Percentiles rank a stretch among this genome's conserved stretches.
phyloP scores from a whole-genome alignment of 2,888 invertebrate genomes.

The Bembecia ichneumoniformis region DNA sequence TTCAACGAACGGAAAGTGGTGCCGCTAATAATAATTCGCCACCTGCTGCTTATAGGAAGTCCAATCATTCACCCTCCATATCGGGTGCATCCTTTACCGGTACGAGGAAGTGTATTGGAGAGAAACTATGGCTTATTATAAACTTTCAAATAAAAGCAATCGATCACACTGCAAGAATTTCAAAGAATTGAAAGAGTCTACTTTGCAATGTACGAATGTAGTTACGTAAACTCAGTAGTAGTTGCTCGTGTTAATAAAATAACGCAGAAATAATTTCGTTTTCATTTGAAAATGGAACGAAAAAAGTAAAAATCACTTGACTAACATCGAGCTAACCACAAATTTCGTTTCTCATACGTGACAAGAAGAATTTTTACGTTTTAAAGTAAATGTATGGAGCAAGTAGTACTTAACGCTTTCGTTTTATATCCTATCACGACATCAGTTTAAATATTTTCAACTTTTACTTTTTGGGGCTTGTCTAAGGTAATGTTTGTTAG shows the following conservation, averaged over 20 bases:
- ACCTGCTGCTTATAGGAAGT: conserved; percentile 54
- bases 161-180: not conserved
- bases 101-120: conserved; percentile 18
- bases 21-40: conserved; percentile 58
- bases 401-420: conserved; percentile 27
- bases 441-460: conserved; percentile 26
- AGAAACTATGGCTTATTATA: conserved; percentile 8
- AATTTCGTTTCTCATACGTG: conserved; percentile 28
- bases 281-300: not conserved
- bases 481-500: conserved; percentile 15
- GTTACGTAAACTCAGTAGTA: too few relatives aligned
- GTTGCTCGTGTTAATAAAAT: too few relatives aligned
- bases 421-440: conserved; percentile 21
- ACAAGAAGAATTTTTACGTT: conserved; percentile 28
- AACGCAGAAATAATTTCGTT: too few relatives aligned
- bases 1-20: conserved; percentile 65
- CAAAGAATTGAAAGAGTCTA: too few relatives aligned
- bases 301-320: conserved; percentile 23
- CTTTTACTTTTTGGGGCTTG: conserved; percentile 50
- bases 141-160: conserved; percentile 1
- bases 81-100: conserved; percentile 29
- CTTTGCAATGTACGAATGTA: too few relatives aligned
- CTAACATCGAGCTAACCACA: conserved; percentile 26
- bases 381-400: not conserved
- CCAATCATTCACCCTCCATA: conserved; percentile 27